These are phyloP conservation scores for Cosmorhoe ocellata DNA, from an alignment of 2,888 invertebrate species.

Conservation along the genomic window DNA sequence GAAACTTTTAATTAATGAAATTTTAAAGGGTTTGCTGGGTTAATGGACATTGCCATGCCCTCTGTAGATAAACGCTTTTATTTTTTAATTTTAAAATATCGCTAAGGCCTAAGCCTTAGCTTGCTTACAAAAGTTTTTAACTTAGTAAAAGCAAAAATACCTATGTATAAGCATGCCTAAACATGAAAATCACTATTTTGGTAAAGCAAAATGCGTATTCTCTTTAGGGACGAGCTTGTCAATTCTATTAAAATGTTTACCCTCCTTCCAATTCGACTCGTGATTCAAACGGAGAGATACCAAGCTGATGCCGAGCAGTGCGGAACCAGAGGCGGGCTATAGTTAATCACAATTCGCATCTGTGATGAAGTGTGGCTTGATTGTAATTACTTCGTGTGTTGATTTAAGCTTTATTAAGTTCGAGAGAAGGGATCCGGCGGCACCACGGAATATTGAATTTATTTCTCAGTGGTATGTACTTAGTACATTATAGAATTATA, in stretches of 20 bases:
- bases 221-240: conserved; percentile 35
- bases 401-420: conserved; percentile 78
- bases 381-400: conserved; percentile 80
- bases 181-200: conserved; percentile 7
- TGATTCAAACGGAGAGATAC: conserved; percentile 49
- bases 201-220: conserved; percentile 23
- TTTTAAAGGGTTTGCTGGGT: conserved; percentile 58
- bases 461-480: conserved; percentile 51
- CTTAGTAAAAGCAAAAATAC: background rate
- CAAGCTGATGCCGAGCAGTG: conserved; percentile 42
- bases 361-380: conserved; percentile 74
- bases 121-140: background rate
- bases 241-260: conserved; percentile 48
- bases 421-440: conserved; percentile 51
- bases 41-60: conserved; percentile 16
- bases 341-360: conserved; percentile 78
- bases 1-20: conserved; percentile 80
- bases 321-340: conserved; percentile 59
- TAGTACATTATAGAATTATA: conserved; percentile 75
- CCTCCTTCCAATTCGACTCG: conserved; percentile 51
- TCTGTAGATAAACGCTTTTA: conserved; percentile 7
- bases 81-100: background rate
- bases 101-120: background rate
- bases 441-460: conserved; percentile 68
- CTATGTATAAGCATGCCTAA: background rate